Evolutionary conservation across 1,140 invertebrate genomes (phyloP).

Genomic region (Homalodisca vitripennis): DNA sequence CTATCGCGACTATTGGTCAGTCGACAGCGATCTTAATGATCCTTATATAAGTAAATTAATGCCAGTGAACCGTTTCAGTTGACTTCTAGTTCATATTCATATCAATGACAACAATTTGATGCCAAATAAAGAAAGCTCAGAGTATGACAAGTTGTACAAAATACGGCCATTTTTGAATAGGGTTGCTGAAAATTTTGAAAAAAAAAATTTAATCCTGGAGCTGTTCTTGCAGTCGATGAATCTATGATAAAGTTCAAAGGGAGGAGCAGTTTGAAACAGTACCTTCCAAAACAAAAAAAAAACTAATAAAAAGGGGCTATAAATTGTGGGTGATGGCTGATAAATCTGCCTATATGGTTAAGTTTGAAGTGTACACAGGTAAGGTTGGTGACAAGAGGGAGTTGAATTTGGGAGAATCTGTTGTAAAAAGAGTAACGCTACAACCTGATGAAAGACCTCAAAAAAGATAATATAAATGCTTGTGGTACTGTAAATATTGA

Average conservation of each 20-base stretch:
- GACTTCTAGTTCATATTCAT: conserved; percentile 44
- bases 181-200: conserved; percentile 22
- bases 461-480: too few relatives aligned
- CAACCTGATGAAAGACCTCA: too few relatives aligned
- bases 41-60: conserved; percentile 46
- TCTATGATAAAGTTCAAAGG: conserved; percentile 43
- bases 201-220: conserved; percentile 26
- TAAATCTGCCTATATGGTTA: conserved; percentile 29
- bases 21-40: too few relatives aligned
- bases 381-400: conserved; percentile 28
- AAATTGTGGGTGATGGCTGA: conserved; percentile 38
- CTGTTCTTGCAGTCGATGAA: conserved; percentile 39
- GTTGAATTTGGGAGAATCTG: conserved; percentile 37
- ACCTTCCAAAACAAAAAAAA: conserved; percentile 39
- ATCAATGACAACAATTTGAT: conserved; percentile 41
- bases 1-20: too few relatives aligned
- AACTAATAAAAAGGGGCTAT: conserved; percentile 40
- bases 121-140: conserved; percentile 32
- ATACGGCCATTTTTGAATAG: conserved; percentile 36
- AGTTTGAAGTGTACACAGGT: conserved; percentile 40
- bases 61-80: conserved; percentile 48
- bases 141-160: conserved; percentile 43
- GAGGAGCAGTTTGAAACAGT: conserved; percentile 40
- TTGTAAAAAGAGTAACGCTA: conserved; percentile 35
- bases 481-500: too few relatives aligned